These are phyloP conservation scores for Melanotus villosus DNA, from an alignment of 2,888 invertebrate species.

Conservation along the genomic window DNA sequence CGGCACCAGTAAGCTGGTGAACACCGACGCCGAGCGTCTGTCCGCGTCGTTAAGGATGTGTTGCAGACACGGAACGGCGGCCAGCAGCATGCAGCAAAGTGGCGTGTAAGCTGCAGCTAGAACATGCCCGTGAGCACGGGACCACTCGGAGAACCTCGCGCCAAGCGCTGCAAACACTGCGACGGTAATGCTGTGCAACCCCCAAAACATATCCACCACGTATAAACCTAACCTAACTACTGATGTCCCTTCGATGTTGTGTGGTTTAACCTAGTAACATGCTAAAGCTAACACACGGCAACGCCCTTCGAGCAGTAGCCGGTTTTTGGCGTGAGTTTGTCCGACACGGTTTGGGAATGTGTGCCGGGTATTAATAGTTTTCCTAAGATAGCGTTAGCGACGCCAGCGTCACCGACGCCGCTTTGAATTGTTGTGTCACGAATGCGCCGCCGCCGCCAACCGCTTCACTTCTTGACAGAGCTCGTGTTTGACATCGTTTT, in stretches of 20 bases:
- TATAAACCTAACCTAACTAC: constrained; percentile 46
- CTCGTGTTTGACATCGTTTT: constrained; percentile 17
- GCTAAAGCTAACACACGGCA: constrained; percentile 48
- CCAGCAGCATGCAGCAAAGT: constrained; percentile 59
- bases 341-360: constrained; percentile 56
- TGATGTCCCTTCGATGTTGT: constrained; percentile 45
- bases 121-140: constrained; percentile 77
- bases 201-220: constrained; percentile 28
- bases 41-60: constrained; percentile 61
- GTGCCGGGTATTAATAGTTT: constrained; percentile 57
- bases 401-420: constrained; percentile 37
- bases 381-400: constrained; percentile 57
- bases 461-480: constrained; percentile 2
- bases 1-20: constrained; percentile 50
- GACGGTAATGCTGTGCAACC: constrained; percentile 75
- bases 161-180: constrained; percentile 94
- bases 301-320: constrained; percentile 47
- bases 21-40: constrained; percentile 54
- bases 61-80: constrained; percentile 46
- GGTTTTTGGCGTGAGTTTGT: constrained; percentile 52
- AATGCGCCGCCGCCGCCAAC: constrained; percentile 10
- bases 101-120: constrained; percentile 55
- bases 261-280: constrained; percentile 46
- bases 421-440: constrained; percentile 21
- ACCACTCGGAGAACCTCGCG: constrained; percentile 82